Evolutionary conservation across 2,113 vertebrate species (phyloP), one percentile per base, ranked within the genome.

Genomic region (Hippocampus barbouri): DNA sequence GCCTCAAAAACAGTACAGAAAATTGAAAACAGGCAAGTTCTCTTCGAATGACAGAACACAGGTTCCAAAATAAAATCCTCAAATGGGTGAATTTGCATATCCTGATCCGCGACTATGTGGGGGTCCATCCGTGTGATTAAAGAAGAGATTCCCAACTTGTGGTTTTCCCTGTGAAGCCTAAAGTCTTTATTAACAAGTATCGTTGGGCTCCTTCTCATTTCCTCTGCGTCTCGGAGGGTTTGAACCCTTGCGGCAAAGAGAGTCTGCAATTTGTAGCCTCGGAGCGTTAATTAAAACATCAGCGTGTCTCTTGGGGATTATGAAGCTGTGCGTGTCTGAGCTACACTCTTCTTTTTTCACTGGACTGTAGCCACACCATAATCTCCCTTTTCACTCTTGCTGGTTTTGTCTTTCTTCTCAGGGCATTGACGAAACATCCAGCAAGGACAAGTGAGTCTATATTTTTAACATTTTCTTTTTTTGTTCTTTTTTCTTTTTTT

Each of bases 361-460:
- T 60, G 56, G 18, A 69, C 76, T 78, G 56, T 72, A 53, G 63
- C 79, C 66, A 20, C 74, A 70, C 3, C 16, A 68, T 80, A 79
- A 83, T 80, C 66, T 70, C 72, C 63, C 25, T 51, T 68, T 76
- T 61, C 38, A 70, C 69, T 73, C 56, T 71, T 16, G 71, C 11
- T 72, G 51, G 75, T 74, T 83, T 72, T 79, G n/a, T 73, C 73
- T 25, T 56, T 77, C 76, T 23, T 57, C 53, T 41, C 87, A 98
- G 97, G 97, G 97, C 84, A 98, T 98, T 4, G 95, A 97, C 80
- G 96, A 97, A 82, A 93, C 95, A 77, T 92, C 92, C 83, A 97
- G 94, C 90, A 98, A 98, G 92, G 96, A 98, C 92, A 97, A 95
- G 97, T 98, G 87, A 96, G 97, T 93, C 69, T 77, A 78, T 64